A percentile compares a stretch with the other conserved stretches of the same genome.
Conservation (phyloP, 2,888 invertebrate species). For the Drosophila barbarae region DNA sequence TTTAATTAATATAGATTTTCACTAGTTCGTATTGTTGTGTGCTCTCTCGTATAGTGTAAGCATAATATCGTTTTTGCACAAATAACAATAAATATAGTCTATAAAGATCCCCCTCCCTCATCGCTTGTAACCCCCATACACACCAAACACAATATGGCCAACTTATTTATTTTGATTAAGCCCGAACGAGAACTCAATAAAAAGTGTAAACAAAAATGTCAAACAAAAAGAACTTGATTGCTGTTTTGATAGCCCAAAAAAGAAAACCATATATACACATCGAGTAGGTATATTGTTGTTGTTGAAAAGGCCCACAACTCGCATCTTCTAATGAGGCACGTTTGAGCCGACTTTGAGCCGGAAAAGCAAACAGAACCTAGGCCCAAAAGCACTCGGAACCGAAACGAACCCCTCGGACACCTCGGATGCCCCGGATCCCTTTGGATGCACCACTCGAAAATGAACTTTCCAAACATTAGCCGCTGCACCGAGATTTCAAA, state of each 20-base stretch:
- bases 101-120: conserved; percentile 42
- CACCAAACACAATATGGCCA: conserved; percentile 49
- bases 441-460: conserved; percentile 49
- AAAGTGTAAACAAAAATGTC: conserved; percentile 50
- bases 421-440: background rate
- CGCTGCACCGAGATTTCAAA: conserved; percentile 35
- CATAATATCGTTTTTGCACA: conserved; percentile 64
- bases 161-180: conserved; percentile 71
- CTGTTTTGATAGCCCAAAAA: conserved; percentile 70
- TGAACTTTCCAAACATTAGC: conserved; percentile 69
- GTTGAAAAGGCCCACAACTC: conserved; percentile 9
- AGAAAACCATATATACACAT: background rate
- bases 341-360: conserved; percentile 46
- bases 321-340: conserved; percentile 65
- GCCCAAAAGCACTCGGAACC: conserved; percentile 11
- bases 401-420: conserved; percentile 15
- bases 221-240: conserved; percentile 52
- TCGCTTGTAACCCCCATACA: conserved; percentile 20
- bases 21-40: conserved; percentile 54
- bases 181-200: conserved; percentile 67
- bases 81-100: conserved; percentile 55
- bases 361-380: conserved; percentile 39
- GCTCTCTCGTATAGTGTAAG: conserved; percentile 31
- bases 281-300: conserved; percentile 14
- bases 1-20: conserved; percentile 73